Conservation (phyloP, 1,140 invertebrate genomes). For the Rhyzopertha dominica region DNA sequence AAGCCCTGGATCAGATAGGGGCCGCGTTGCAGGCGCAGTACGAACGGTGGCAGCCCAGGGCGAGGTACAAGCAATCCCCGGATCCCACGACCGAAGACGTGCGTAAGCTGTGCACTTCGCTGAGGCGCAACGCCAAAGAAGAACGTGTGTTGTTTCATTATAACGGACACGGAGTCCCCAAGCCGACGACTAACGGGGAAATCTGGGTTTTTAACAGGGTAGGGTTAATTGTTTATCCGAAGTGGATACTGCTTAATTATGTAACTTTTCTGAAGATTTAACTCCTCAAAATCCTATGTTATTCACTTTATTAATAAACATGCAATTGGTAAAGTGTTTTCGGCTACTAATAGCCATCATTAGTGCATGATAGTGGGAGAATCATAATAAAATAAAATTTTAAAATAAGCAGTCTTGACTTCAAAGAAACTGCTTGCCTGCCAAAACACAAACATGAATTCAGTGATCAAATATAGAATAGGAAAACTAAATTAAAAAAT, state of each 20-base stretch:
- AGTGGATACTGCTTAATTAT: background rate
- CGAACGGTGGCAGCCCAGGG: constrained; percentile 95
- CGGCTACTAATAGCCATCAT: no score
- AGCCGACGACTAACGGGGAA: constrained; percentile 96
- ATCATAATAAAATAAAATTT: no score
- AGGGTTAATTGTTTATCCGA: constrained; percentile 29
- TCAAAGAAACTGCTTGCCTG: no score
- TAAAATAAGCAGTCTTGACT: no score
- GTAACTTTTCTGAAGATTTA: no score
- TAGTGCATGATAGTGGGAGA: no score
- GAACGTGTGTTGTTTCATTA: constrained; percentile 99
- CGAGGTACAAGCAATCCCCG: constrained; percentile 91
- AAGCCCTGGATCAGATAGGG: constrained; percentile 91
- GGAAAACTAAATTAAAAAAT: no score
- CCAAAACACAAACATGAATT: no score
- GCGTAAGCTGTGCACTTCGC: constrained; percentile 91
- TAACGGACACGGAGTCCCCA: constrained; percentile 98
- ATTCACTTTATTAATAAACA: background rate
- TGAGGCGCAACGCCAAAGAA: constrained; percentile 97
- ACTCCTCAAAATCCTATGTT: background rate
- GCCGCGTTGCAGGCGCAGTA: constrained; percentile 92
- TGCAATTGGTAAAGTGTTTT: no score
- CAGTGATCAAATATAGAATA: no score
- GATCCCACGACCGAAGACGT: constrained; percentile 98
- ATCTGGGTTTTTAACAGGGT: constrained; percentile 99